Conservation (phyloP, 2,888 invertebrate genomes). For the Pollenia amentaria region DNA sequence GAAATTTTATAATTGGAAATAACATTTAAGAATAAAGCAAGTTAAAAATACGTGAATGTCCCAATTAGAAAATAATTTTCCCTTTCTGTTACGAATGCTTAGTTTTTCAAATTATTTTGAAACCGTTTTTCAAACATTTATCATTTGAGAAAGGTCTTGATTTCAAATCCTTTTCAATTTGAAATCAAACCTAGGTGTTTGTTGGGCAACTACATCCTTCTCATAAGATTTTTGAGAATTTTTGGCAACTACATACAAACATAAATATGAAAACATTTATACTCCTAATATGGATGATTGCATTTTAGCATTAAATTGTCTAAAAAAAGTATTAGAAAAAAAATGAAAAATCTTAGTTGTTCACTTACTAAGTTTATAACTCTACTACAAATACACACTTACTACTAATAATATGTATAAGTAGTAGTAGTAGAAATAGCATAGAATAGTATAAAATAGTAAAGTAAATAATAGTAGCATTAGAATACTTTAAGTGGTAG, state of each 20-base stretch:
- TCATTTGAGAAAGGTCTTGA: no score
- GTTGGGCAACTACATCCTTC: background rate
- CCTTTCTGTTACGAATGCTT: no score
- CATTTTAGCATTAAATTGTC: slow-evolving; percentile 69
- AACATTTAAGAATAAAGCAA: no score
- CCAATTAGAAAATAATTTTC: no score
- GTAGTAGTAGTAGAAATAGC: slow-evolving; percentile 6
- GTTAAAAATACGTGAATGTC: no score
- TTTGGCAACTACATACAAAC: slow-evolving; percentile 47
- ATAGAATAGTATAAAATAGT: background rate
- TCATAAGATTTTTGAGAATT: slow-evolving; percentile 23
- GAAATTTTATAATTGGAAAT: no score
- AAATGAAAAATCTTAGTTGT: slow-evolving; percentile 47
- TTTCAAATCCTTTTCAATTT: no score
- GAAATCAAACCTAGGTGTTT: no score
- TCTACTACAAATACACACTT: slow-evolving; percentile 12
- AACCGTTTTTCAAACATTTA: no score
- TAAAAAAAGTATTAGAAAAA: slow-evolving; percentile 13
- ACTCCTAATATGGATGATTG: slow-evolving; percentile 69
- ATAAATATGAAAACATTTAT: slow-evolving; percentile 46
- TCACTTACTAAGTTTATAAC: slow-evolving; percentile 44
- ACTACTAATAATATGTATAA: slow-evolving; percentile 10
- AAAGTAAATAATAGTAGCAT: slow-evolving; percentile 65
- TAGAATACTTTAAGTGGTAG: slow-evolving; percentile 17
- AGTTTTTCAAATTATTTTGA: no score